phyloP scores from a whole-genome alignment of 2,797 vertebrate genomes.

The Pseudomugil gertrudae region DNA sequence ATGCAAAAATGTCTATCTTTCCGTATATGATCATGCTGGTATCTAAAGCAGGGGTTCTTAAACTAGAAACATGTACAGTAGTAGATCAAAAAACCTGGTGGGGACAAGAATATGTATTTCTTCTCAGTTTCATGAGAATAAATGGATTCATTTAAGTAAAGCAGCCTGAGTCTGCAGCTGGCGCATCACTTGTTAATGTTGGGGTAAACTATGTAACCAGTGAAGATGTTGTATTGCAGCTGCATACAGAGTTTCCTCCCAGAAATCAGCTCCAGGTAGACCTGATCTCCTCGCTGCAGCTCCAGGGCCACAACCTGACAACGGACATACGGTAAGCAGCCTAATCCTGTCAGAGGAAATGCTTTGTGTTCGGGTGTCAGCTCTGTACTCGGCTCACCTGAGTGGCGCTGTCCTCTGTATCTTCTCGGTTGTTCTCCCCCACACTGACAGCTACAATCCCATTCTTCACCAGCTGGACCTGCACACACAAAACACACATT shows the following conservation, averaged over 20 bases:
- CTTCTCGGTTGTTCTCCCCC: constrained; percentile 82
- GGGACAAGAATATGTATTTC: not conserved
- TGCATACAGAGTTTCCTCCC: constrained; percentile 74
- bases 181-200: constrained; percentile 13
- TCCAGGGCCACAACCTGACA: constrained; percentile 65
- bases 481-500: not conserved
- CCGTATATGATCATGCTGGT: constrained; percentile 2
- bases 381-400: constrained; percentile 48
- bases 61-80: constrained; percentile 2
- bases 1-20: not conserved
- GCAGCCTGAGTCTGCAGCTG: not conserved
- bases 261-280: constrained; percentile 69
- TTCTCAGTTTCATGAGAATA: not conserved
- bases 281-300: constrained; percentile 71
- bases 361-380: not conserved
- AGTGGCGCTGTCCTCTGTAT: constrained; percentile 75
- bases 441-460: constrained; percentile 33
- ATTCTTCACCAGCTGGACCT: constrained; percentile 75
- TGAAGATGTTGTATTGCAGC: constrained; percentile 72
- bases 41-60: constrained; percentile 6
- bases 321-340: not conserved
- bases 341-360: not conserved
- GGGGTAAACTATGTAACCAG: constrained; percentile 78
- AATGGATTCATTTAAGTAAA: not conserved
- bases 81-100: not conserved